Conservation (phyloP, 2,888 invertebrate genomes). For the Drosophila bunnanda region DNA sequence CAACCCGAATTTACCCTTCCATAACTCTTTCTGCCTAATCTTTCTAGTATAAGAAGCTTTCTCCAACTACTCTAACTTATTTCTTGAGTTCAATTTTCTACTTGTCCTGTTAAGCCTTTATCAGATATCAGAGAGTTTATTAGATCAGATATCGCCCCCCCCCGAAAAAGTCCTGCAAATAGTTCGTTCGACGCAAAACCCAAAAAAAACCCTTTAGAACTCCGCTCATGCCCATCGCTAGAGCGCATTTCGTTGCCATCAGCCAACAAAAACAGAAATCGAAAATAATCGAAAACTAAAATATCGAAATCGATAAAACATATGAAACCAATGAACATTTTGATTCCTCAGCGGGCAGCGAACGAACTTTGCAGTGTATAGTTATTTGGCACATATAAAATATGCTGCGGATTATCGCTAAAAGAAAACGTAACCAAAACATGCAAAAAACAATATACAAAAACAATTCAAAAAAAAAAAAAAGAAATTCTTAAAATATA, state of each 20-base stretch:
- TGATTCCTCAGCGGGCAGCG: constrained; percentile 51
- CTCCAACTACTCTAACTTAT: constrained; percentile 3
- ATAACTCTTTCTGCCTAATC: constrained; percentile 8
- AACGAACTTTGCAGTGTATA: constrained; percentile 73
- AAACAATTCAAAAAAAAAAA: constrained; percentile 23
- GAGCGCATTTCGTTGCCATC: constrained; percentile 56
- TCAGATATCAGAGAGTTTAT: background rate
- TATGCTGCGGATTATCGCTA: constrained; percentile 84
- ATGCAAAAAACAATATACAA: constrained; percentile 52
- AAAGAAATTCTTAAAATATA: constrained; percentile 3
- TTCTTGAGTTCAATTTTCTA: constrained; percentile 12
- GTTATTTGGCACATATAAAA: constrained; percentile 84
- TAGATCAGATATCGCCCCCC: background rate
- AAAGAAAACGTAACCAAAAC: constrained; percentile 48
- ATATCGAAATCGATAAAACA: no score
- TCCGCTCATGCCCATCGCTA: constrained; percentile 54
- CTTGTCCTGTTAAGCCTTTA: constrained; percentile 2
- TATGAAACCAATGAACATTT: constrained; percentile 72
- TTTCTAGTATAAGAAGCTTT: constrained; percentile 21
- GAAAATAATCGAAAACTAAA: background rate
- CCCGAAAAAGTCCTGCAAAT: constrained; percentile 38
- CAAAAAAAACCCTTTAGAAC: background rate
- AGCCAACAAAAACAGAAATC: constrained; percentile 21
- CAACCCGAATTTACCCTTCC: constrained; percentile 11
- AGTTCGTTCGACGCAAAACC: constrained; percentile 64